These are phyloP conservation scores for Dreissena rostriformis DNA, from an alignment of 1,140 invertebrate species.

Conservation along the genomic window DNA sequence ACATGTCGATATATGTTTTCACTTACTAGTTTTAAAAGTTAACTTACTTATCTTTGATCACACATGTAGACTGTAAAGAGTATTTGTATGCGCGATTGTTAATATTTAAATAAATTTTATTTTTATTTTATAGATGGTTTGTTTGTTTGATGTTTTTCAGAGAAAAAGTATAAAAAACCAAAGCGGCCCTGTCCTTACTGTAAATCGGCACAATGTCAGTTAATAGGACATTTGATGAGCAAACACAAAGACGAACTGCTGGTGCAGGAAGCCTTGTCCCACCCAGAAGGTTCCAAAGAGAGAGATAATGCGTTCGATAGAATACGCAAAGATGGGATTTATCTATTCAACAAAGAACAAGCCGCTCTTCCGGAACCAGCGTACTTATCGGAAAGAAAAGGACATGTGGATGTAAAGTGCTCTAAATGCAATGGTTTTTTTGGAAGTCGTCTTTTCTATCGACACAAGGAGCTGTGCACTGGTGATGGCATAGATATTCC, in stretches of 20 bases:
- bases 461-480: neutral
- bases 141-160: neutral
- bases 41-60: too few species aligned
- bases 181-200: neutral
- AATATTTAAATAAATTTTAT: too few species aligned
- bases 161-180: neutral
- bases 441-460: neutral
- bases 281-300: neutral
- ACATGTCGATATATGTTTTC: too few species aligned
- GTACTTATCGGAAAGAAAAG: neutral
- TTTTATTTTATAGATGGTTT: too few species aligned
- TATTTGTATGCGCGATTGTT: too few species aligned
- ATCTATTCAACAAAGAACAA: neutral
- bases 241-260: neutral
- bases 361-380: neutral
- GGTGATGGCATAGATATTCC: neutral
- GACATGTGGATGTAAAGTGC: neutral
- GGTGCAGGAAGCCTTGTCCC: neutral
- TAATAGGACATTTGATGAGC: neutral
- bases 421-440: constrained; percentile 1
- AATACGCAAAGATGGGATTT: neutral
- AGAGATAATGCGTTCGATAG: neutral
- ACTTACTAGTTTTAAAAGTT: too few species aligned
- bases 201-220: neutral
- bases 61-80: too few species aligned